phyloP scores from a whole-genome alignment of 2,113 vertebrate species.

The Rhinolophus sinicus region DNA sequence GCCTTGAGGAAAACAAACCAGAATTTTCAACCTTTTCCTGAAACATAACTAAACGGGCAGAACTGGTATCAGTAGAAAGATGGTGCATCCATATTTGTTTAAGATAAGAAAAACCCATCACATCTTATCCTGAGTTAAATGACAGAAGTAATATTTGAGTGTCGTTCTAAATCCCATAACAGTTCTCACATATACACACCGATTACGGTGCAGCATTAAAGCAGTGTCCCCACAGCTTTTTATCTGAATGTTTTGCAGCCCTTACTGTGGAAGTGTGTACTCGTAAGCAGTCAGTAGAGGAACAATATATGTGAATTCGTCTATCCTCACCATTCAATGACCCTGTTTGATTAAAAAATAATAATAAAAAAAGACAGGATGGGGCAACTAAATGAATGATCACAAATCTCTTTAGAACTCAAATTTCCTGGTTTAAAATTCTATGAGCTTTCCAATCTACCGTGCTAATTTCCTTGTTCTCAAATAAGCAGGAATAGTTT shows the following conservation, averaged over 20 bases:
- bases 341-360: no score
- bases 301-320: accelerated
- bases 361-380: accelerated
- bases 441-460: neutral
- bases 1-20: neutral
- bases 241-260: accelerated
- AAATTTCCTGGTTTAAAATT: neutral
- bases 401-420: neutral
- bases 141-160: accelerated
- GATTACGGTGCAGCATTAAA: neutral
- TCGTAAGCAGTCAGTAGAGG: accelerated
- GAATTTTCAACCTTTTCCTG: neutral
- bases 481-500: no score
- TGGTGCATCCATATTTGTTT: accelerated
- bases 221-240: accelerated
- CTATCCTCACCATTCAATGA: neutral
- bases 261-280: neutral
- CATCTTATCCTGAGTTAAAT: neutral
- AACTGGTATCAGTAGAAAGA: accelerated
- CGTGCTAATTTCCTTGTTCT: no score
- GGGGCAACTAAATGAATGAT: accelerated
- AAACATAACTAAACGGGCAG: neutral
- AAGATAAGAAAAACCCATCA: neutral
- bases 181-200: accelerated
- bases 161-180: neutral